Evolutionary conservation across 2,888 invertebrate species (phyloP).

Genomic region (Celastrina argiolus): DNA sequence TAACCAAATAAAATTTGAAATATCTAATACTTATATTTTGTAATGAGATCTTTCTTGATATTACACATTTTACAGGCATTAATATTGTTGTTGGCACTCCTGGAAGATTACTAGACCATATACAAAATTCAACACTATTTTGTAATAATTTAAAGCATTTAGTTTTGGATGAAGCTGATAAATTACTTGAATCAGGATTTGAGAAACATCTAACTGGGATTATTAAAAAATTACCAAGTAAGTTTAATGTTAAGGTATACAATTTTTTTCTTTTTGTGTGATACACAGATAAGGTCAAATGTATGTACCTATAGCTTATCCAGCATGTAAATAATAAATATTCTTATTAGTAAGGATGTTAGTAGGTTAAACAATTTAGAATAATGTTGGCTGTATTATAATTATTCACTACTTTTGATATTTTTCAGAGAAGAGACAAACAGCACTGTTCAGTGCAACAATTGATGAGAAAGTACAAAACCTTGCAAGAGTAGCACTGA

Average conservation of each 20-base stretch:
- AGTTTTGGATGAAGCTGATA: constrained; percentile 97
- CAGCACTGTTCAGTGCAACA: constrained; percentile 99
- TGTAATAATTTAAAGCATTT: constrained; percentile 89
- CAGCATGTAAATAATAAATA: no score
- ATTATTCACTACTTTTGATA: neutral
- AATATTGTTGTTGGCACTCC: constrained; percentile 97
- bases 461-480: constrained; percentile 93
- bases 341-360: no score
- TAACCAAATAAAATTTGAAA: no score
- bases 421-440: constrained; percentile 89
- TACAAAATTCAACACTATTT: constrained; percentile 88
- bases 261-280: no score
- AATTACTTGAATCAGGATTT: constrained; percentile 96
- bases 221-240: constrained; percentile 87
- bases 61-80: constrained; percentile 72
- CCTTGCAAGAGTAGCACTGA: constrained; percentile 89
- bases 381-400: neutral
- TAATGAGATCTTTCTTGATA: neutral
- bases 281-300: no score
- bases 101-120: constrained; percentile 95
- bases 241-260: no score
- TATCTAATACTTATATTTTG: no score
- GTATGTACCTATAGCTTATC: no score
- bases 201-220: constrained; percentile 97
- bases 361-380: no score